These are phyloP conservation scores for Brachionus angularis DNA, from an alignment of 1,140 invertebrate species.

Conservation along the genomic window DNA sequence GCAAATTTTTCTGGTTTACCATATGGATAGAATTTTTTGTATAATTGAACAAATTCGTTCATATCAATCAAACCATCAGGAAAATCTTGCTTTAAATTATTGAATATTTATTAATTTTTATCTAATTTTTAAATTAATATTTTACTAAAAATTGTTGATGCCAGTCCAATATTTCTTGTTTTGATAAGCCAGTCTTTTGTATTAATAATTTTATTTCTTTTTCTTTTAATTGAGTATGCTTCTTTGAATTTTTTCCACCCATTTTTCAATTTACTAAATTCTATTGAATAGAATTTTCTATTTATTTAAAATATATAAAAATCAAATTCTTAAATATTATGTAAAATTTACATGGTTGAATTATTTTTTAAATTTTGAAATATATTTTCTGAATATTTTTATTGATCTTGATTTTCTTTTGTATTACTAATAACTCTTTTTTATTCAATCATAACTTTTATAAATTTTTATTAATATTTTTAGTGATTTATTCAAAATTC, in stretches of 20 bases:
- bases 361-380: too few relatives aligned
- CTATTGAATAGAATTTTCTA: background rate
- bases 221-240: slow-evolving; percentile 36
- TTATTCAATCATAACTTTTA: too few relatives aligned
- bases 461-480: too few relatives aligned
- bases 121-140: background rate
- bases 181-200: slow-evolving; percentile 33
- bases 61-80: slow-evolving; percentile 28
- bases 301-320: too few relatives aligned
- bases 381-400: too few relatives aligned
- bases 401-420: too few relatives aligned
- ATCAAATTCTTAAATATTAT: too few relatives aligned
- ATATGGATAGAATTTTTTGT: slow-evolving; percentile 19
- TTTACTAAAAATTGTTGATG: slow-evolving; percentile 9
- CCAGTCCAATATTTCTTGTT: slow-evolving; percentile 35
- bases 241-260: slow-evolving; percentile 13
- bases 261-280: background rate
- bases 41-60: slow-evolving; percentile 3
- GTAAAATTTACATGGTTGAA: too few relatives aligned
- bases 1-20: slow-evolving; percentile 8
- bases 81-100: background rate
- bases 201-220: slow-evolving; percentile 30
- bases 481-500: too few relatives aligned
- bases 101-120: background rate
- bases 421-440: too few relatives aligned